A percentile compares a stretch with the other conserved stretches of the same genome.
These are phyloP conservation scores for Clarias gariepinus DNA, from an alignment of 2,113 vertebrate species.

Conservation along the genomic window DNA sequence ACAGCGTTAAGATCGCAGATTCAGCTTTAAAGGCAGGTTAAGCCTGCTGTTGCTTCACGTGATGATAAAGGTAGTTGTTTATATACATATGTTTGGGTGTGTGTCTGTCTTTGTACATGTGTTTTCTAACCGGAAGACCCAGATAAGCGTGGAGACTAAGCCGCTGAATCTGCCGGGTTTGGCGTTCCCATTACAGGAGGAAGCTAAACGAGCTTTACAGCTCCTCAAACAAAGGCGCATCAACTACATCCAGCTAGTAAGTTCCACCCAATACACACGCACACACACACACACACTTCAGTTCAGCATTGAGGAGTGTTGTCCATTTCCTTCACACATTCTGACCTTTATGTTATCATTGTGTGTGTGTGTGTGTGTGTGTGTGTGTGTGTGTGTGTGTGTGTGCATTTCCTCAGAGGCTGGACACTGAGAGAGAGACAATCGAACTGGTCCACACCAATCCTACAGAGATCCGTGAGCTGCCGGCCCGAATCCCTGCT, in stretches of 20 bases:
- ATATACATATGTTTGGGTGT: conserved; percentile 42
- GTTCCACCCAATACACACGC: conserved; percentile 40
- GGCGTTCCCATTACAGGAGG: conserved; percentile 88
- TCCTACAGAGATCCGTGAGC: conserved; percentile 84
- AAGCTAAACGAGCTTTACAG: conserved; percentile 87
- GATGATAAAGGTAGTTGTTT: not conserved
- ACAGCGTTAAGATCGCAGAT: not conserved
- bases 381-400: conserved; percentile 18
- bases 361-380: conserved; percentile 18
- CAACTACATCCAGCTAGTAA: conserved; percentile 97
- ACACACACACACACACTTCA: not conserved
- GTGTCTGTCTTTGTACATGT: conserved; percentile 56
- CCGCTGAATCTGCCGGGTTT: conserved; percentile 92
- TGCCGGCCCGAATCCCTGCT: conserved; percentile 86
- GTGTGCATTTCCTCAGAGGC: conserved; percentile 72
- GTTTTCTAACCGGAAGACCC: conserved; percentile 84
- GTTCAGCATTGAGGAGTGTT: not conserved
- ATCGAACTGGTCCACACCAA: conserved; percentile 92
- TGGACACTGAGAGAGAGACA: conserved; percentile 91
- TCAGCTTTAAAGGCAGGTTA: not conserved
- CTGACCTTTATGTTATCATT: not conserved
- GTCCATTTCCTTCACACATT: not conserved
- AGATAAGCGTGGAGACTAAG: conserved; percentile 93
- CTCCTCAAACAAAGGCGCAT: conserved; percentile 86
- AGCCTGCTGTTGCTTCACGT: not conserved